These are phyloP conservation scores for Carollia perspicillata DNA, from an alignment of 2,113 vertebrate species.

Conservation along the genomic window DNA sequence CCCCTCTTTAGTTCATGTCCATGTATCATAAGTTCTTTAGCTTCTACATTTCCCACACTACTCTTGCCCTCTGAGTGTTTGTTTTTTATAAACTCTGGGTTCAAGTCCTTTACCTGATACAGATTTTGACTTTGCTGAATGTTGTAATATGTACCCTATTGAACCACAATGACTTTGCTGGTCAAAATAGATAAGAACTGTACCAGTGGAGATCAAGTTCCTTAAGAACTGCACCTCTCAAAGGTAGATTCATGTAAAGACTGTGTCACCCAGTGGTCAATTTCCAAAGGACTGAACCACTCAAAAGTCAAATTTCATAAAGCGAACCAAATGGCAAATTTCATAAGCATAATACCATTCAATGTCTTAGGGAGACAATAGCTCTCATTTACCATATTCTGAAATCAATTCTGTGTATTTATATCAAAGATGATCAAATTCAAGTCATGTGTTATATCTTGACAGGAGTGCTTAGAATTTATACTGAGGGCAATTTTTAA, in stretches of 20 bases:
- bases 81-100: not conserved
- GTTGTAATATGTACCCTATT: not conserved
- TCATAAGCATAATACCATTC: not conserved
- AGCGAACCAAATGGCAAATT: not conserved
- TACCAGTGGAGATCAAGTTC: not conserved
- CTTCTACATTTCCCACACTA: too few relatives aligned
- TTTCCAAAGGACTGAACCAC: not conserved
- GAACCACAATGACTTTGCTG: not conserved
- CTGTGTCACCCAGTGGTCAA: not conserved
- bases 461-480: not conserved
- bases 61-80: too few relatives aligned
- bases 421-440: conserved; percentile 6
- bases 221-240: not conserved
- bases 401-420: not conserved
- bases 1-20: too few relatives aligned
- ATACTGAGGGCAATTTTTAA: not conserved
- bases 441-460: not conserved
- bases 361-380: not conserved
- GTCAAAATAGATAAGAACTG: not conserved
- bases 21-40: too few relatives aligned
- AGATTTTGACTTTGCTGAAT: not conserved
- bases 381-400: not conserved
- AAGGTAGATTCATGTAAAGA: not conserved
- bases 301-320: not conserved
- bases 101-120: not conserved